phyloP scores from a whole-genome alignment of 2,113 vertebrate species.

The Lathamus discolor region DNA sequence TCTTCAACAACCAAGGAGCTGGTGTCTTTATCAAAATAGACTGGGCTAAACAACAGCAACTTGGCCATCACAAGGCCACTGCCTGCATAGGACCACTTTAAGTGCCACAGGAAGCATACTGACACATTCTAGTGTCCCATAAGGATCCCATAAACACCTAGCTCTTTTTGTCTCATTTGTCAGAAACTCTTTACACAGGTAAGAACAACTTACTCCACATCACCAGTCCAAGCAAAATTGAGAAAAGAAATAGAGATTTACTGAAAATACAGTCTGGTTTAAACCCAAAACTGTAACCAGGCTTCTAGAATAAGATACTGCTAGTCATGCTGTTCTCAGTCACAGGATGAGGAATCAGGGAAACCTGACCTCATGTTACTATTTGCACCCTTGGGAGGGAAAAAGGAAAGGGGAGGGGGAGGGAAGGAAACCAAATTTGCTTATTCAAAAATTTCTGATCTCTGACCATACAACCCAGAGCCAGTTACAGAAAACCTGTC shows the following conservation, averaged over 20 bases:
- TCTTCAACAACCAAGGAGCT: neutral
- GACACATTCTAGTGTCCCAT: neutral
- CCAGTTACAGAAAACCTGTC: neutral
- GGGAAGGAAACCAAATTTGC: neutral
- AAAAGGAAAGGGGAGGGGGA: neutral
- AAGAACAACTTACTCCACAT: neutral
- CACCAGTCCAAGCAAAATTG: neutral
- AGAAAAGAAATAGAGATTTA: neutral
- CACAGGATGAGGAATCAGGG: neutral
- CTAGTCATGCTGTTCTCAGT: neutral
- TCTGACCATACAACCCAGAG: neutral
- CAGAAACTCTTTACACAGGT: neutral
- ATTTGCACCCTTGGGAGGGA: neutral
- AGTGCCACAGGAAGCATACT: neutral
- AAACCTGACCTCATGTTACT: neutral
- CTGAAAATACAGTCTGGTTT: neutral
- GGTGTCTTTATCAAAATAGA: neutral
- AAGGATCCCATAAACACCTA: neutral
- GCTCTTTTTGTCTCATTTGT: neutral
- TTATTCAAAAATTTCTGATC: neutral
- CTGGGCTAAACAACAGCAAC: neutral
- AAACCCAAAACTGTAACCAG: neutral
- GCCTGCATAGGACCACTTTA: accelerated
- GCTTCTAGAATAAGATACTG: neutral
- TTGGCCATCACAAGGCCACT: neutral